These are phyloP conservation scores for Microcebus jonahi DNA, from an alignment of 2,113 vertebrate genomes.

Conservation along the genomic window DNA sequence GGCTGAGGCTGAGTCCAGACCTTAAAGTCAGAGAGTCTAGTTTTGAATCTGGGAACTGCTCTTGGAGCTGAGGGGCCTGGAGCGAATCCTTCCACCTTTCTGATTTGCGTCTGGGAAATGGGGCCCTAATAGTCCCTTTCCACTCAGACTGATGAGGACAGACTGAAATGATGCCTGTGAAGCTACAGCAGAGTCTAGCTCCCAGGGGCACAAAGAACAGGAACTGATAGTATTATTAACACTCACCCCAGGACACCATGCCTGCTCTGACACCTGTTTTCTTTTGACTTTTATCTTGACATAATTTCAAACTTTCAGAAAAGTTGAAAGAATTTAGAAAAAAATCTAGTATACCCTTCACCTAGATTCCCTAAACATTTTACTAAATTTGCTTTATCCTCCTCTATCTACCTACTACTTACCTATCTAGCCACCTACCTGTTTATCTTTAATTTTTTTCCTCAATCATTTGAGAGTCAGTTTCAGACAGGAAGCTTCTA, in stretches of 20 bases:
- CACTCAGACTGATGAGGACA: background rate
- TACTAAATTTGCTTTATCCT: background rate
- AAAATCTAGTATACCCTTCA: background rate
- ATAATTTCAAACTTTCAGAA: background rate
- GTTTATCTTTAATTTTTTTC: background rate
- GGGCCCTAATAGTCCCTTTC: background rate
- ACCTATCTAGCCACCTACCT: background rate
- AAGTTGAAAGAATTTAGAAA: background rate
- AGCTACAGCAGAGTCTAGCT: background rate
- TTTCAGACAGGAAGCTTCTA: background rate
- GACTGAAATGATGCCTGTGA: accelerated
- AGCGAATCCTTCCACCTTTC: background rate
- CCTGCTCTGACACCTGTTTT: background rate
- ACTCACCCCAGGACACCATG: background rate
- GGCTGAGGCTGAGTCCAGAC: background rate
- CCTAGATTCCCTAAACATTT: background rate
- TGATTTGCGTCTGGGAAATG: background rate
- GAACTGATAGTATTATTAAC: background rate
- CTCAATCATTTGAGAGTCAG: background rate
- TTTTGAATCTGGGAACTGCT: background rate
- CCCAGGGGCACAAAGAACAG: accelerated
- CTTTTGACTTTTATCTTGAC: background rate
- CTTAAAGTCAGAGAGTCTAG: background rate
- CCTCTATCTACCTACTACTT: background rate
- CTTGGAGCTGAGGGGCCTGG: background rate